Evolutionary conservation across 2,888 invertebrate genomes (phyloP).

Genomic region (Acrobasis consociella): DNA sequence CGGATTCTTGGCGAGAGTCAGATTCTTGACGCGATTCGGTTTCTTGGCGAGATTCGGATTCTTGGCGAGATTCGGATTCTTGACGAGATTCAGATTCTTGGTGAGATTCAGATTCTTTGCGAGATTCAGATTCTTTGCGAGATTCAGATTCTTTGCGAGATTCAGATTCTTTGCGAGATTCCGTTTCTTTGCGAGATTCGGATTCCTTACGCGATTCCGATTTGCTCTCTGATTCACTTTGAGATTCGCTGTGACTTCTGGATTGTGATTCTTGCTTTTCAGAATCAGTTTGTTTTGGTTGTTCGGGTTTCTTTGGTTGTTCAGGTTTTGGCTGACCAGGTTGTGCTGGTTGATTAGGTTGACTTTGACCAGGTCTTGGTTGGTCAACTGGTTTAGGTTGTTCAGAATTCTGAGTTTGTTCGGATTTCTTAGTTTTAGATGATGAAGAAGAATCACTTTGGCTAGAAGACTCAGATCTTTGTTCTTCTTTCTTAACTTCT

Average conservation of each 20-base stretch:
- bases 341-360: neutral
- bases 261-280: neutral
- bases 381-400: neutral
- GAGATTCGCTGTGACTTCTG: neutral
- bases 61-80: neutral
- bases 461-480: too few relatives aligned
- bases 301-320: neutral
- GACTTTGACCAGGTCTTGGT: conserved; percentile 4
- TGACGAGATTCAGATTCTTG: neutral
- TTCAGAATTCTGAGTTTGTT: too few relatives aligned
- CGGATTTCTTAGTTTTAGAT: too few relatives aligned
- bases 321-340: too few relatives aligned
- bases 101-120: neutral
- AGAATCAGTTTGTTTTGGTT: neutral
- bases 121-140: neutral
- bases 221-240: neutral
- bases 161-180: neutral
- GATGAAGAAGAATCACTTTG: too few relatives aligned
- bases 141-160: neutral
- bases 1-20: neutral
- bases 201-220: neutral
- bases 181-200: neutral
- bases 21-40: neutral
- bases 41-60: neutral
- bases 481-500: neutral